These are phyloP conservation scores for Ceyx melanurus DNA, from an alignment of 2,113 vertebrate genomes.

Conservation along the genomic window DNA sequence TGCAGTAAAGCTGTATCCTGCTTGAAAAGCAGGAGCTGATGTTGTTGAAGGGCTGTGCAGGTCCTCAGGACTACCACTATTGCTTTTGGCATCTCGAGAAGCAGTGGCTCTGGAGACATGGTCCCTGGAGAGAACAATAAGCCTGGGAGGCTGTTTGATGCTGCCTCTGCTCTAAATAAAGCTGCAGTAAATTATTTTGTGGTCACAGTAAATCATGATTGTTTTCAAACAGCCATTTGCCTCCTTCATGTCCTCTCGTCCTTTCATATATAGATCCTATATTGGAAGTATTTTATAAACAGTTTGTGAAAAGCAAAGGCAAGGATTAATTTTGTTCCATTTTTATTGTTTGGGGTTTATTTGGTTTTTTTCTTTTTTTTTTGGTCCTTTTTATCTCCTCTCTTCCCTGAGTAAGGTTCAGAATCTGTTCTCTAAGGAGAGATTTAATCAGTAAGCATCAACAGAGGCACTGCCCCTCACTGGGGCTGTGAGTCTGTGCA, in stretches of 20 bases:
- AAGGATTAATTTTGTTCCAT: no score
- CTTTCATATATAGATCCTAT: background rate
- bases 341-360: no score
- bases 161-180: background rate
- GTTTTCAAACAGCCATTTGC: background rate
- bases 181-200: background rate
- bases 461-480: background rate
- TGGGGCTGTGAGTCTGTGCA: background rate
- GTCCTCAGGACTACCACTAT: background rate
- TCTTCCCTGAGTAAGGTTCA: background rate
- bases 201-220: background rate
- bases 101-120: background rate
- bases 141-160: rapidly evolving
- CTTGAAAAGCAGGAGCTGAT: background rate
- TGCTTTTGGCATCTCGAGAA: background rate
- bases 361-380: background rate
- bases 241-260: background rate
- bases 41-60: background rate
- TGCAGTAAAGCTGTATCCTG: background rate
- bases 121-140: background rate
- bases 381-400: background rate
- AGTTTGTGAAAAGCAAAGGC: background rate
- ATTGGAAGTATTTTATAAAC: background rate
- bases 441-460: background rate
- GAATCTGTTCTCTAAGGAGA: background rate